Evolutionary conservation across 2,113 vertebrate species (phyloP), one percentile per base, ranked within the genome.

Genomic region (Leptosomus discolor): DNA sequence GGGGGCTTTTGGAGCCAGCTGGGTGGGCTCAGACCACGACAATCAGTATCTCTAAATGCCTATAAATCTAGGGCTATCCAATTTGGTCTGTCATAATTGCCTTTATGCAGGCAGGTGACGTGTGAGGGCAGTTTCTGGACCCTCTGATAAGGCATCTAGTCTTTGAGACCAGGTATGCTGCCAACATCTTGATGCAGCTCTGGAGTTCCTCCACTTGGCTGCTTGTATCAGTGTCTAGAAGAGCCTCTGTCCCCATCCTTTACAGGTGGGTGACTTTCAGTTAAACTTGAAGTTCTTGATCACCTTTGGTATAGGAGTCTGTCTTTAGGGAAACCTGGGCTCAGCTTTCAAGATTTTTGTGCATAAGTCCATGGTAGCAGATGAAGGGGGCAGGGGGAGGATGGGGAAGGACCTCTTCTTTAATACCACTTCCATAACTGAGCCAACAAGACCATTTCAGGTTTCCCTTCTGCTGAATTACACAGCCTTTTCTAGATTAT

Each of bases 301-400:
- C 3, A 39, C 74, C 23, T 65, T 70, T 2, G 1, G 26, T 45
- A n/a, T 29, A 32, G 7, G 2, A 43, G 11, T 45, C 41, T 45
- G 18, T 88, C 37, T 82, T 54, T 16, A 69, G 54, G 34, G n/a
- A 54, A 37, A 54, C 22, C 8, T 54, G 30, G 22, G 19, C 27
- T 78, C 32, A 8, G 6, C 41, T 73, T 68, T 53, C 27, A 61
- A 45, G 18, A 30, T 34, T 80, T 79, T 69, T 86, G 4, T 83
- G 10, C 67, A 24, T 39, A 34, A n/a, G 21, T 46, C 30, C 19
- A 4, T 30, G 37, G 58, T 53, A 82, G 23, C 34, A 46, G n/a
- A 30, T 2, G 3, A 69, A 75, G 30, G 4, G 16, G 9, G 9
- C 1, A 6, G n/a, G 39, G 4, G 34, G 6, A 8, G 10, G 15